Evolutionary conservation across 2,888 invertebrate genomes (phyloP).

Genomic region (Luperina testacea): DNA sequence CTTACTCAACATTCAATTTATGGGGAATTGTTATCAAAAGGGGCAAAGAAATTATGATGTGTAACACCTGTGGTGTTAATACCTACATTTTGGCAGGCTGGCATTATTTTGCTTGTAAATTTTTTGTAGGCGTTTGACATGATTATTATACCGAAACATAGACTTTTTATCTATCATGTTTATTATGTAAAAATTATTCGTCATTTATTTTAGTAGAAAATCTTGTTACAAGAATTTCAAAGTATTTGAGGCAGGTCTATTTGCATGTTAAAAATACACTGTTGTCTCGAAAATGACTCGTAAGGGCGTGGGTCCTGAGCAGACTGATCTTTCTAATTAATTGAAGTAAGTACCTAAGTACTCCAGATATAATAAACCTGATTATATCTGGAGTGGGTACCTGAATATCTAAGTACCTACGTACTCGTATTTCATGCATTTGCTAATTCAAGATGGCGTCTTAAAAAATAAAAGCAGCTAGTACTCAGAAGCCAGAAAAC

Average conservation of each 20-base stretch:
- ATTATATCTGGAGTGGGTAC: not conserved
- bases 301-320: not conserved
- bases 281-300: not conserved
- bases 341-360: not conserved
- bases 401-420: not conserved
- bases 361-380: too few relatives aligned
- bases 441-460: not conserved
- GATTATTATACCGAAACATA: too few relatives aligned
- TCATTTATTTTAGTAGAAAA: not conserved
- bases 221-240: not conserved
- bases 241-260: constrained; percentile 2
- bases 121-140: constrained; percentile 24
- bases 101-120: constrained; percentile 14
- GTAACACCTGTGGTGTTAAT: not conserved
- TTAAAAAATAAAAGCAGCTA: not conserved
- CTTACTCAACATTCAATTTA: too few relatives aligned
- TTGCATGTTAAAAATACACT: not conserved
- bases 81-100: not conserved
- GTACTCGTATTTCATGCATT: not conserved
- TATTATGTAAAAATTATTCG: not conserved
- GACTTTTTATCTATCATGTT: not conserved
- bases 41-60: not conserved
- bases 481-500: not conserved
- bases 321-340: constrained; percentile 10
- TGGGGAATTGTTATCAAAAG: not conserved